A percentile compares a stretch with the other conserved stretches of the same genome.
Evolutionary conservation across 2,888 invertebrate genomes (phyloP).

Genomic region (Euzetes globulus): DNA sequence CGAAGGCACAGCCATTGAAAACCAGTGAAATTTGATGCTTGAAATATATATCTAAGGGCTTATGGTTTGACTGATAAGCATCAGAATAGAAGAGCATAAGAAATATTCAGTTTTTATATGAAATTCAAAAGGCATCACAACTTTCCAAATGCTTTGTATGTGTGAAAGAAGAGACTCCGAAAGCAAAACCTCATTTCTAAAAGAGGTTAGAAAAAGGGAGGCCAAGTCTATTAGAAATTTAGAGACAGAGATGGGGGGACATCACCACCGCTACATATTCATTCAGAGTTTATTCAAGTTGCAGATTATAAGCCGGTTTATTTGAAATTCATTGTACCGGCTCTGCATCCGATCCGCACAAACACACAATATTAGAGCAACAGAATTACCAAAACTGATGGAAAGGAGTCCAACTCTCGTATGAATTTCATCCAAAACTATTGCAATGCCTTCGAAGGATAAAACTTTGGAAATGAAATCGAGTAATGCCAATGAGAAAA

Average conservation of each 20-base stretch:
- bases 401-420: background rate
- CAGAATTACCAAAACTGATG: background rate
- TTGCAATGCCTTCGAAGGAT: background rate
- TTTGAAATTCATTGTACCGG: constrained; percentile 18
- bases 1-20: background rate
- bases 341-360: background rate
- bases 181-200: constrained; percentile 13
- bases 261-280: background rate
- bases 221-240: background rate
- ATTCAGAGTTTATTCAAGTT: background rate
- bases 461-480: background rate
- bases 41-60: background rate
- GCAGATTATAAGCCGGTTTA: constrained; percentile 12
- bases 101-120: constrained; percentile 17
- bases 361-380: background rate
- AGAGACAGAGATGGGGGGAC: background rate
- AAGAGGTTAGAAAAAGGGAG: constrained; percentile 3
- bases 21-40: background rate
- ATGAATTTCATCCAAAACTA: background rate
- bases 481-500: background rate
- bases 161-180: background rate
- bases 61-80: constrained; percentile 17
- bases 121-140: constrained; percentile 8
- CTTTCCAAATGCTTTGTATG: background rate
- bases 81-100: constrained; percentile 1